Conservation (phyloP, 1,140 invertebrate genomes). For the Conus ventricosus region DNA sequence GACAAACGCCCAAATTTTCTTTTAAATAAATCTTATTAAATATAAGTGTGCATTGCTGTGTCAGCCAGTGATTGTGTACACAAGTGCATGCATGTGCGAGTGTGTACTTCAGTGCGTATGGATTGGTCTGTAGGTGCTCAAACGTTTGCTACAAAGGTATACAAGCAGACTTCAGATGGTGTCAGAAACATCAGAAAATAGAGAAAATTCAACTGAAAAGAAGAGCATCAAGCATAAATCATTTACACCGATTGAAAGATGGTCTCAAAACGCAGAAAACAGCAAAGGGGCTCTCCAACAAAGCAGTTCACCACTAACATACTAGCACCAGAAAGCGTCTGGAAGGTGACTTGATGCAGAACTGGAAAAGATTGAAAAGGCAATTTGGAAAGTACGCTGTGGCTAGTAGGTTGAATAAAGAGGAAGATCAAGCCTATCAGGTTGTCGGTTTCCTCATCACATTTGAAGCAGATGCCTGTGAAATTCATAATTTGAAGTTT, state of each 20-base stretch:
- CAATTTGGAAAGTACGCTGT: neutral
- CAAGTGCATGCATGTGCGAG: too few relatives aligned
- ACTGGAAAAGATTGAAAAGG: neutral
- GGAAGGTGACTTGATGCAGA: too few relatives aligned
- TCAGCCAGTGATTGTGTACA: neutral
- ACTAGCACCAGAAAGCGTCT: too few relatives aligned
- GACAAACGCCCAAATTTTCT: too few relatives aligned
- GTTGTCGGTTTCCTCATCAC: neutral
- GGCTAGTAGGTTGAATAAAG: neutral
- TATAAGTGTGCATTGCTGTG: neutral
- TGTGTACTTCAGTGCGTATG: too few relatives aligned
- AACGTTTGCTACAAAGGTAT: too few relatives aligned
- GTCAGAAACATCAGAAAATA: neutral
- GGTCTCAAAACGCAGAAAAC: neutral
- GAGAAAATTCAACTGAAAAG: neutral
- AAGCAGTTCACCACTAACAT: too few relatives aligned
- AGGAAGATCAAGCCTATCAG: neutral
- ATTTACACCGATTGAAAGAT: neutral
- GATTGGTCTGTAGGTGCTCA: too few relatives aligned
- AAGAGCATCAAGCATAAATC: neutral
- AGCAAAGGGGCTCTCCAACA: too few relatives aligned
- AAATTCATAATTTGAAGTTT: slow-evolving; percentile 3
- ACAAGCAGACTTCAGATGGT: neutral
- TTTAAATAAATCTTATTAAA: neutral
- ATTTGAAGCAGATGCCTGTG: neutral